These are phyloP conservation scores for Pyrocephalus nanus DNA, from an alignment of 2,797 vertebrate species.

Conservation along the genomic window DNA sequence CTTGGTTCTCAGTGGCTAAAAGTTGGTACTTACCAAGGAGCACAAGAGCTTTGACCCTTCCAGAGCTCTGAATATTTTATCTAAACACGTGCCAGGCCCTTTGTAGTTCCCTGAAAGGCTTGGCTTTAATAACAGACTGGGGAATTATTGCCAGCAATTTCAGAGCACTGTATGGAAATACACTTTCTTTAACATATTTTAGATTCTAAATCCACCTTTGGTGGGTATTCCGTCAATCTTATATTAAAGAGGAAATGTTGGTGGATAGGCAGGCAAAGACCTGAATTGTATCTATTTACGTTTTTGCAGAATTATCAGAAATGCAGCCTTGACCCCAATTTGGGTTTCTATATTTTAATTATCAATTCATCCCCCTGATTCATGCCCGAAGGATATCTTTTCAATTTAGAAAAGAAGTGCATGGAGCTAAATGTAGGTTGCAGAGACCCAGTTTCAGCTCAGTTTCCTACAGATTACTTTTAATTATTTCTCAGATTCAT, in stretches of 20 bases:
- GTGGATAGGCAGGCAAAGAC: background rate
- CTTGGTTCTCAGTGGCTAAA: background rate
- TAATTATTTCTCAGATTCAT: constrained; percentile 44
- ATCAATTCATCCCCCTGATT: background rate
- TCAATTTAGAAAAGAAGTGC: background rate
- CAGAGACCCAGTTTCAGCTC: background rate
- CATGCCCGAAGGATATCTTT: background rate
- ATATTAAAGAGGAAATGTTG: background rate
- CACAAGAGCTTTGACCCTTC: background rate
- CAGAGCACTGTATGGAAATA: background rate
- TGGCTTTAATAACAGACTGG: background rate
- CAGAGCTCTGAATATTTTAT: constrained; percentile 2
- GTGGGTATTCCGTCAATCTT: background rate
- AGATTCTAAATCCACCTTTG: background rate
- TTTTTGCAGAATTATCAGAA: background rate
- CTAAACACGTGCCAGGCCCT: background rate
- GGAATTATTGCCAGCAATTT: background rate
- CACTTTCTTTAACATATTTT: background rate
- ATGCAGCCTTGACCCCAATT: background rate
- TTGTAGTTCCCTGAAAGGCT: background rate
- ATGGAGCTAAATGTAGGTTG: background rate
- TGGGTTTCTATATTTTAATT: background rate
- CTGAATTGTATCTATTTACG: background rate
- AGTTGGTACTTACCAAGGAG: background rate
- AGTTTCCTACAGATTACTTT: background rate